Percentiles rank a stretch among this genome's conserved stretches.
Evolutionary conservation across 2,113 vertebrate species (phyloP).

Genomic region (Hippoglossus stenolepis): DNA sequence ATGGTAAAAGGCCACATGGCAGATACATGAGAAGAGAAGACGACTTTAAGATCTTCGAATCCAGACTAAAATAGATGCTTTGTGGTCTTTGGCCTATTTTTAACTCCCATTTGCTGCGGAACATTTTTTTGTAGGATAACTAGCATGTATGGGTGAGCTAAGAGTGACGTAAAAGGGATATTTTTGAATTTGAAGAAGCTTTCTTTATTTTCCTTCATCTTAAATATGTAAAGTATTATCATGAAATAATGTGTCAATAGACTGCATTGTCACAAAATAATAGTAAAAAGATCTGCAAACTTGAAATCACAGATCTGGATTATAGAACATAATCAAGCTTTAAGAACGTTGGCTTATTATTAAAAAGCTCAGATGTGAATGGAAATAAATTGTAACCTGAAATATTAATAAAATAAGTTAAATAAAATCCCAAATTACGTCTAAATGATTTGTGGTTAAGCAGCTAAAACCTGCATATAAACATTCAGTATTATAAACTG

Average conservation of each 20-base stretch:
- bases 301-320: too few relatives aligned
- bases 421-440: neutral
- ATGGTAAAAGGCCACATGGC: slow-evolving; percentile 65
- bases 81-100: slow-evolving; percentile 50
- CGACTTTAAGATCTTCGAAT: slow-evolving; percentile 21
- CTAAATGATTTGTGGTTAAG: neutral
- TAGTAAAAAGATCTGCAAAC: too few relatives aligned
- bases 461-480: neutral
- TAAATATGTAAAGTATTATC: neutral
- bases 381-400: neutral
- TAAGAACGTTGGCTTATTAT: neutral
- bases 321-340: neutral
- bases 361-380: neutral
- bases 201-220: neutral
- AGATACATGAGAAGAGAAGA: slow-evolving; percentile 55
- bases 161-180: neutral
- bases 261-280: too few relatives aligned
- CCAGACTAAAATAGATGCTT: slow-evolving; percentile 38
- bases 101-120: neutral
- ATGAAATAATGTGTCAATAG: neutral
- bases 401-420: neutral
- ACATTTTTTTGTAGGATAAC: slow-evolving; percentile 11
- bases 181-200: slow-evolving; percentile 29
- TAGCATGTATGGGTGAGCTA: neutral
- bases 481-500: neutral